Base-by-base conservation (phyloP, 1,140 invertebrate species). In the Gonatopus flavifemur region DNA sequence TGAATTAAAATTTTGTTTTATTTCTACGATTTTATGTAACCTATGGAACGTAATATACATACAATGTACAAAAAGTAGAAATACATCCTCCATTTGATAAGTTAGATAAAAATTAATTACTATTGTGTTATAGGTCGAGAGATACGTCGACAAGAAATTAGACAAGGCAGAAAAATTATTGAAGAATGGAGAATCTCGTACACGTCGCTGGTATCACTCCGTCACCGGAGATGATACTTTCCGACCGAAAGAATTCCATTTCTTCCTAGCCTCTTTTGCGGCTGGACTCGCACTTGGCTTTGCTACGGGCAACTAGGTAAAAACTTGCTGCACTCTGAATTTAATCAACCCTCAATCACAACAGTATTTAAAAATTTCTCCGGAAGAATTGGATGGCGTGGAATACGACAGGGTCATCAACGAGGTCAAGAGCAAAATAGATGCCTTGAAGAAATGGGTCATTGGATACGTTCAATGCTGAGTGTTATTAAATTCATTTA, bases 101-200 rank as follows among this genome's bases (percentile, higher is more conserved):
- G n/a, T n/a, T n/a, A n/a, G n/a, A n/a, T n/a, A n/a, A n/a, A n/a
- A n/a, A n/a, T 32, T 39, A 21, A 47, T 43, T 21, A 25, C 59
- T 59, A 39, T 39, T 28, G 5, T 66, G 44, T 84, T 83, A 45
- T 74, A 90, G 87, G 81, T 88, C 45, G 88, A 88, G 67, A 80
- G 85, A 72, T 90, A 79, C 80, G 83, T 90, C 46, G 89, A 91
- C 70, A 83, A 83, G 43, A 90, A 90, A 80, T 47, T 90, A 48
- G 86, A 89, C 62, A 88, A 87, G 77, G 88, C 87, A 42, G 88
- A 90, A 67, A 80, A 83, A 59, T 57, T 86, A 33, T 55, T 90
- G 37, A 88, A 84, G 69, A 83, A 83, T 56, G 86, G 86, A 45
- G 79, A 87, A 73, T 64, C 75, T 16, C 84, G 83, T 61, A 85